A percentile compares a stretch with the other conserved stretches of the same genome.
These are phyloP conservation scores for Lissocephala sabroskyi DNA, from an alignment of 2,888 invertebrate species.

Conservation along the genomic window DNA sequence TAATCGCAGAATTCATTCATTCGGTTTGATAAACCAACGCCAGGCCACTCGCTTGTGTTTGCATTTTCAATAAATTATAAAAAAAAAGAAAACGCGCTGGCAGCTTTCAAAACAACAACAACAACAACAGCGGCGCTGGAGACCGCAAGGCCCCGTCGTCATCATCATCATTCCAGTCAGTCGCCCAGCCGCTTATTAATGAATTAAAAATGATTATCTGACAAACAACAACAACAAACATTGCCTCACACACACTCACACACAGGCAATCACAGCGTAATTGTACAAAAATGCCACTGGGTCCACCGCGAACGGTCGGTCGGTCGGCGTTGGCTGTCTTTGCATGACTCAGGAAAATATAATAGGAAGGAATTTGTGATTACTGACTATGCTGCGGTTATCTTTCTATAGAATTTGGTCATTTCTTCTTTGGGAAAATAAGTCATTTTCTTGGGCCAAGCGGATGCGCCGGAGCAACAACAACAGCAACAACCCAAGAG, in stretches of 20 bases:
- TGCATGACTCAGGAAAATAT: conserved; percentile 42
- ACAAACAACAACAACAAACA: conserved; percentile 31
- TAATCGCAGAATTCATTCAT: conserved; percentile 42
- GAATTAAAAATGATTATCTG: conserved; percentile 54
- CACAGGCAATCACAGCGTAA: conserved; percentile 11
- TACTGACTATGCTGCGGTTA: no score
- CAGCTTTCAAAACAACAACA: conserved; percentile 8
- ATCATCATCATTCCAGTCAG: conserved; percentile 1
- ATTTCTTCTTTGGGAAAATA: no score
- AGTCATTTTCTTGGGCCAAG: no score
- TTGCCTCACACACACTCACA: conserved; percentile 12
- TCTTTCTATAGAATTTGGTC: no score
- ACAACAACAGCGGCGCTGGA: conserved; percentile 31
- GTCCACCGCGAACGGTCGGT: no score
- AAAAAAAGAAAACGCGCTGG: no score
- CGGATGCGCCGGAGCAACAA: not conserved
- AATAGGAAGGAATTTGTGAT: no score
- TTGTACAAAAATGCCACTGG: conserved; percentile 43
- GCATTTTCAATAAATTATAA: conserved; percentile 44
- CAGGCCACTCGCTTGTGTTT: conserved; percentile 31
- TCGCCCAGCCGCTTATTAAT: conserved; percentile 46
- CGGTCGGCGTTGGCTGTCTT: no score
- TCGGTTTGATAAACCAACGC: conserved; percentile 22
- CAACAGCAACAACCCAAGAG: not conserved
- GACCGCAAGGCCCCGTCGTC: conserved; percentile 13